Evolutionary conservation across 2,113 vertebrate species (phyloP).

Genomic region (Ceyx cyanopectus): DNA sequence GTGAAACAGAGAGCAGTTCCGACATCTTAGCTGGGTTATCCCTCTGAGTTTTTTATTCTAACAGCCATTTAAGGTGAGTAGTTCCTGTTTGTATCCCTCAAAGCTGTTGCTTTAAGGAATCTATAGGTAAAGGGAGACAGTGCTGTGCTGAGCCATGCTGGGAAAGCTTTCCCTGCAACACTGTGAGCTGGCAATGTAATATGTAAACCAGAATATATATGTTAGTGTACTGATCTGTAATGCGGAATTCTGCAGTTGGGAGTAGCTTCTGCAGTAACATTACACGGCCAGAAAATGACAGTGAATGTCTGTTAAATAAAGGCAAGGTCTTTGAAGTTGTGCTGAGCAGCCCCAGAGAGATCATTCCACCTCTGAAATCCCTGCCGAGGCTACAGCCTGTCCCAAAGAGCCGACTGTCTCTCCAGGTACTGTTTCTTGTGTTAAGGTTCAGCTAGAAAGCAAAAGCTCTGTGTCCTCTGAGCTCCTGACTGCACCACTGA

Average conservation of each 20-base stretch:
- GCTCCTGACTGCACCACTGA: neutral
- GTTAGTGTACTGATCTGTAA: neutral
- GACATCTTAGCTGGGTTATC: slow-evolving; percentile 39
- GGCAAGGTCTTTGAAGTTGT: neutral
- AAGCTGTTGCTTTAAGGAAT: neutral
- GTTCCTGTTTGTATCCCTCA: neutral
- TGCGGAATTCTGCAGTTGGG: neutral
- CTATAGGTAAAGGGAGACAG: neutral
- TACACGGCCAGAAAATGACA: neutral
- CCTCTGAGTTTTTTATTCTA: neutral
- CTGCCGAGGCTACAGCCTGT: neutral
- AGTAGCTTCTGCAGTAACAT: slow-evolving; percentile 3
- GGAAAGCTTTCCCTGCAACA: neutral
- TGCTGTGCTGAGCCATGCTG: neutral
- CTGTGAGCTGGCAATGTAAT: neutral
- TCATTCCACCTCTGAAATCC: neutral
- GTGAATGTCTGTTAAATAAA: neutral
- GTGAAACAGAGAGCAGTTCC: slow-evolving; percentile 18
- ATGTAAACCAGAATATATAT: neutral
- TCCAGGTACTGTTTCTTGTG: neutral
- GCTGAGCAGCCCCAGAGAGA: neutral
- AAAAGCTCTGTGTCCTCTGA: neutral
- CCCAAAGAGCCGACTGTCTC: rapidly evolving
- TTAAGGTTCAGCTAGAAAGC: neutral
- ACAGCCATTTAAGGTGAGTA: slow-evolving; percentile 5